Conservation (phyloP, 2,888 invertebrate genomes). For the Myopa tessellatipennis region DNA sequence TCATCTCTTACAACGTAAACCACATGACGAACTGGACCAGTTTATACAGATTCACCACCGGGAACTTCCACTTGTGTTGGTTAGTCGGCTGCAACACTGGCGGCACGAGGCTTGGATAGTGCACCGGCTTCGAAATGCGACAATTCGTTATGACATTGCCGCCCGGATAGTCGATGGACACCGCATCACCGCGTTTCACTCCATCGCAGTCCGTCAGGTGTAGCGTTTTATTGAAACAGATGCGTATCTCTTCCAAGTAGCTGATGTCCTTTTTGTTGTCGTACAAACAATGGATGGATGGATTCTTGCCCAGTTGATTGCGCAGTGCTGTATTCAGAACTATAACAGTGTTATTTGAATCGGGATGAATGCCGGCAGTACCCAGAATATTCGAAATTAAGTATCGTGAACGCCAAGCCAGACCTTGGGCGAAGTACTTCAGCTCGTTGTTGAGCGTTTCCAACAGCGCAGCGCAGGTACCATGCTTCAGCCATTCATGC, state of each 20-base stretch:
- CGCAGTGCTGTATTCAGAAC: conserved; percentile 71
- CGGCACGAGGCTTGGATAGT: conserved; percentile 72
- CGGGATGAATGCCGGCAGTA: conserved; percentile 72
- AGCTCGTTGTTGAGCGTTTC: conserved; percentile 72
- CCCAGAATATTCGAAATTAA: conserved; percentile 74
- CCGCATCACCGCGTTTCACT: conserved; percentile 62
- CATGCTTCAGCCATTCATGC: conserved; percentile 87
- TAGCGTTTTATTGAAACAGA: conserved; percentile 79
- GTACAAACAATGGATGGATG: conserved; percentile 74
- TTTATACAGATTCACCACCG: conserved; percentile 71
- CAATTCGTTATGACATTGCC: conserved; percentile 74
- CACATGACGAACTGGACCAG: conserved; percentile 73
- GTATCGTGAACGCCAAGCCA: conserved; percentile 73
- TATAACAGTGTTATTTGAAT: conserved; percentile 68
- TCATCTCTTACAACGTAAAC: conserved; percentile 71
- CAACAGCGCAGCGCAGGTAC: conserved; percentile 78
- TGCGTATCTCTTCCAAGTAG: conserved; percentile 77
- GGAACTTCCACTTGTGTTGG: conserved; percentile 63
- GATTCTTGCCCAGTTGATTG: conserved; percentile 71
- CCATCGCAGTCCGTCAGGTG: conserved; percentile 76
- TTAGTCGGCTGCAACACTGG: conserved; percentile 49
- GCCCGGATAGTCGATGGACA: conserved; percentile 58
- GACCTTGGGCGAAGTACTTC: conserved; percentile 77
- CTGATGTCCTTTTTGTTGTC: conserved; percentile 72
- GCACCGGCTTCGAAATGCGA: conserved; percentile 69